Conservation (phyloP, 2,888 invertebrate genomes). For the Dendrolimus houi region DNA sequence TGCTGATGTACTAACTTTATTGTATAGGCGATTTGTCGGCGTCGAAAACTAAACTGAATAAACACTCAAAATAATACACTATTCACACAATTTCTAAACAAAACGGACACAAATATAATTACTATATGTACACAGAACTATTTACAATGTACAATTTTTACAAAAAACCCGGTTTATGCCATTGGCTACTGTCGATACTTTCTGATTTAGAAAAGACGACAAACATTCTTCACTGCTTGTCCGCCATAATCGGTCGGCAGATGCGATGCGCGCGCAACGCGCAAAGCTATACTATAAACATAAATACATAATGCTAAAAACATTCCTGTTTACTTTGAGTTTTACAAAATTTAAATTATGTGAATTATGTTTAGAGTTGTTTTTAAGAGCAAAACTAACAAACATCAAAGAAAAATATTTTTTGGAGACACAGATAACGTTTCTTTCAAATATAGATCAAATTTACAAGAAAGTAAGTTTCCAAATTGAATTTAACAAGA, state of each 20-base stretch:
- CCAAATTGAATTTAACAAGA: too few relatives aligned
- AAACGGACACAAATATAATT: conserved; percentile 80
- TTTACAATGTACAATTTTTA: conserved; percentile 83
- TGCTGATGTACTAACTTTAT: conserved; percentile 63
- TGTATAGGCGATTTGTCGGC: conserved; percentile 69
- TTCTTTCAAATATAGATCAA: too few relatives aligned
- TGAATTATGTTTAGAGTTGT: too few relatives aligned
- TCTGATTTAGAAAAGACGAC: conserved; percentile 74
- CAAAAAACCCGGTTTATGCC: conserved; percentile 79
- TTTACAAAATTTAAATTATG: too few relatives aligned
- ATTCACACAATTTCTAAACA: conserved; percentile 78
- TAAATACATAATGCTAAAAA: conserved; percentile 35
- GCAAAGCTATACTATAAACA: conserved; percentile 69
- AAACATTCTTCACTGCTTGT: conserved; percentile 71
- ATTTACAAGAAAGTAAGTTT: too few relatives aligned
- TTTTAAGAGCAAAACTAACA: too few relatives aligned
- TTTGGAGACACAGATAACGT: too few relatives aligned
- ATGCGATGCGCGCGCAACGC: conserved; percentile 76
- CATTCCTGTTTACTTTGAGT: conserved; percentile 9
- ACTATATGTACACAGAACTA: conserved; percentile 85
- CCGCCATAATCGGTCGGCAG: conserved; percentile 75
- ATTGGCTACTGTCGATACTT: conserved; percentile 80
- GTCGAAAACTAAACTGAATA: conserved; percentile 77
- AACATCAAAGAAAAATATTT: too few relatives aligned
- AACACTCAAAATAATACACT: conserved; percentile 77